Conservation (phyloP, 1,140 invertebrate species). For the Arctopsyche grandis region DNA sequence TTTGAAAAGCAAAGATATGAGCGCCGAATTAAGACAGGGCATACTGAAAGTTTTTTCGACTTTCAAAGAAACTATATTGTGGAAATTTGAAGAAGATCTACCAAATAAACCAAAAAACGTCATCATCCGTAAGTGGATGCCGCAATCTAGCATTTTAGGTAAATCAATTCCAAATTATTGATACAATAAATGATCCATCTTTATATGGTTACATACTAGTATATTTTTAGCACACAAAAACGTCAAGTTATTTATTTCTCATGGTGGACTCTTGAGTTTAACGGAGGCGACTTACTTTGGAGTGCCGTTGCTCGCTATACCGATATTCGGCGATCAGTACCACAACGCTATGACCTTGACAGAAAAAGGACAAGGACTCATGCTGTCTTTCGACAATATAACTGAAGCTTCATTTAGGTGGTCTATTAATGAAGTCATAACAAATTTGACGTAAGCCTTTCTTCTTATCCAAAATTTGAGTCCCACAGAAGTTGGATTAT, state of each 20-base stretch:
- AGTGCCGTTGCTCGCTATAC: constrained; percentile 57
- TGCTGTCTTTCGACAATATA: constrained; percentile 50
- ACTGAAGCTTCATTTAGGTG: constrained; percentile 42
- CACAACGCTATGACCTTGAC: constrained; percentile 62
- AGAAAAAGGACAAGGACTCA: constrained; percentile 56
- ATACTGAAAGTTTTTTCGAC: constrained; percentile 66
- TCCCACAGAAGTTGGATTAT: background rate
- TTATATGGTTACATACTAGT: background rate
- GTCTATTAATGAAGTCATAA: constrained; percentile 40
- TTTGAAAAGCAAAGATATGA: constrained; percentile 65
- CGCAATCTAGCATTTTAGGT: constrained; percentile 74
- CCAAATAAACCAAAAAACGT: constrained; percentile 70
- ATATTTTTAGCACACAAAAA: constrained; percentile 59
- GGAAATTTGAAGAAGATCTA: constrained; percentile 74
- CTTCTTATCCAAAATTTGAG: background rate
- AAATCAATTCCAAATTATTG: background rate
- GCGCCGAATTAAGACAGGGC: constrained; percentile 59
- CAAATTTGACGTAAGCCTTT: constrained; percentile 41
- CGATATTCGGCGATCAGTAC: constrained; percentile 61
- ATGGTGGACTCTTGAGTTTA: constrained; percentile 67
- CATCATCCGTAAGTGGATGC: constrained; percentile 73
- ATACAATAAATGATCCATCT: background rate
- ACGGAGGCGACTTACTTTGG: constrained; percentile 58
- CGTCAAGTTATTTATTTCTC: constrained; percentile 66
- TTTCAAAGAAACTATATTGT: constrained; percentile 71